Evolutionary conservation across 2,113 vertebrate species (phyloP), one percentile per base, ranked within the genome.

Genomic region (Ptychochromis oligacanthus): DNA sequence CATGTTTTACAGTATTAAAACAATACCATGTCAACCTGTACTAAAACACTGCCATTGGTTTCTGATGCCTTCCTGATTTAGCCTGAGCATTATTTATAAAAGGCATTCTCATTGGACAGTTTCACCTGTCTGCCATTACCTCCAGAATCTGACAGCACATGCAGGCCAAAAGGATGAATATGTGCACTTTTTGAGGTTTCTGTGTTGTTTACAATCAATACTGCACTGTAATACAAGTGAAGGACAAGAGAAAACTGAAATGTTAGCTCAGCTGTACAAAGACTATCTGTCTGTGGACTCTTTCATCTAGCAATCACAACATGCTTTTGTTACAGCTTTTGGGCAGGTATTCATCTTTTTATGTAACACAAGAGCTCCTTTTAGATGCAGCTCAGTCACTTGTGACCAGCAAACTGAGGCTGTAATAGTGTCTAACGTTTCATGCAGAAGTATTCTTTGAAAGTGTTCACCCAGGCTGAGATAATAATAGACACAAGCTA

Each of bases 401-500:
- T 86, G 81, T 88, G 90, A 86, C 64, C 34, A 3, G 22, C 65
- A 78, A 81, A 88, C 31, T 13, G 62, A 52, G 77, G 78, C 78
- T 79, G 57, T 65, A 82, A 82, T 40, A 14, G 74, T 4, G 43
- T 94, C 80, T 91, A 76, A 36, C 2, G 43, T 92, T 91, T 91
- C 91, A 89, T 77, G 79, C 77, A 61, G 52, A 90, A 76, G 81
- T 78, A 38, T 84, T 91, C 87, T 89, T 89, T 93, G 88, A 92
- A 89, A 81, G 2, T 6, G 85, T 34, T 89, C 86, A 83, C 74
- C n/a, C 75, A 77, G 62, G 56, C 88, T 57, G 75, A 80, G 91
- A 62, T 93, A 94, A 93, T 93, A 92, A 93, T 88, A 93, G 91
- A 83, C 76, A 72, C 43, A 43, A 20, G 81, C 77, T 80, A 62